Evolutionary conservation across 2,797 vertebrate genomes (phyloP).

Genomic region (Sphaeramia orbicularis): DNA sequence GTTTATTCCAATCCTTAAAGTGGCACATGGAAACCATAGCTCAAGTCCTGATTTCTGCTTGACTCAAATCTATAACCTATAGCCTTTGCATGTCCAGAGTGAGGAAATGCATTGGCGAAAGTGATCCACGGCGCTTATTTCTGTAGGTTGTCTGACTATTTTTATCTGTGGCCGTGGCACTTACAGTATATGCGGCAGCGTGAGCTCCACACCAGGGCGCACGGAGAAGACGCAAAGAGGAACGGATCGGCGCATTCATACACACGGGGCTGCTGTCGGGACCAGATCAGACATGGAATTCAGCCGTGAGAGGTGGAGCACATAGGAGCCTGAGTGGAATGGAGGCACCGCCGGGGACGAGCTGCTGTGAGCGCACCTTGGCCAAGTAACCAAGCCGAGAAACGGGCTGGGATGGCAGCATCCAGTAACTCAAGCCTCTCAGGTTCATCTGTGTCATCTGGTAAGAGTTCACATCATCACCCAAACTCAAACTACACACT

Average conservation of each 20-base stretch:
- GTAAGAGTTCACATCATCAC: constrained; percentile 85
- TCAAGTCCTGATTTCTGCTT: constrained; percentile 25
- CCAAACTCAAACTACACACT: background rate
- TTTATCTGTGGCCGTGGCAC: constrained; percentile 26
- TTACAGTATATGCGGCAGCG: constrained; percentile 63
- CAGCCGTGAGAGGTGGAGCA: constrained; percentile 40
- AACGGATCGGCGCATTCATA: constrained; percentile 40
- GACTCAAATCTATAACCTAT: constrained; percentile 22
- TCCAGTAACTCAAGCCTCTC: constrained; percentile 98
- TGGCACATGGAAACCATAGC: constrained; percentile 81
- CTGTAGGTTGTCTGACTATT: constrained; percentile 35
- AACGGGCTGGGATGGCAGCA: constrained; percentile 90
- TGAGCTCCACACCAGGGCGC: constrained; percentile 58
- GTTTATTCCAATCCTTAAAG: constrained; percentile 77
- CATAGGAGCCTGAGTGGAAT: constrained; percentile 68
- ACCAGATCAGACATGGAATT: constrained; percentile 44
- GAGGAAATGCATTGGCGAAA: constrained; percentile 7
- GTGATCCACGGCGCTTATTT: constrained; percentile 15
- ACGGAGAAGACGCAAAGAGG: constrained; percentile 35
- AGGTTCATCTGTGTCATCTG: constrained; percentile 96
- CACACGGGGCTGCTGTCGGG: constrained; percentile 18
- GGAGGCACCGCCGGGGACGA: constrained; percentile 82
- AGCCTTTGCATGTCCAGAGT: background rate
- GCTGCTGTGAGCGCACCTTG: constrained; percentile 76
- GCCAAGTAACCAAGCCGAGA: constrained; percentile 67